Evolutionary conservation across 2,797 vertebrate genomes (phyloP), one percentile per base, ranked within the genome.

Genomic region (Chrysocyon brachyurus): DNA sequence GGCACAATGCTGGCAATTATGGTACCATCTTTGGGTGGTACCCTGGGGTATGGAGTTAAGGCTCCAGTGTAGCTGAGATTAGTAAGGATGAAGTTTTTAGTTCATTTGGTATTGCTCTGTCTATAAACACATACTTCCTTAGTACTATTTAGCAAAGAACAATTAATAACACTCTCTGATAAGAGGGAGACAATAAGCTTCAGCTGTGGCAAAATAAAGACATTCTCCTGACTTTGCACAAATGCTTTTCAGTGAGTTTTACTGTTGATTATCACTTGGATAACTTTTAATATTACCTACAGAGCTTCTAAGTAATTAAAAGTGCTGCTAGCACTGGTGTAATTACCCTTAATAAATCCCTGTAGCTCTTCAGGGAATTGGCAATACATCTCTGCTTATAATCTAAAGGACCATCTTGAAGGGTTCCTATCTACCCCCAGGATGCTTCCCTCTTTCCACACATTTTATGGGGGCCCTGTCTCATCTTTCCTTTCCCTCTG

Each of bases 171-270:
- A 21, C 33, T 86, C 10, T 72, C 59, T 8, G 28, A 0, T 33
- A 21, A 24, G 63, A 59, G 36, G 11, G 2, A n/a, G 22, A 57
- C 26, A 1, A 11, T 57, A 1, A 12, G 28, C 61, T 59, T 86
- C 33, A 83, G 24, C 46, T 95, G 26, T 63, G 81, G 73, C 59
- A 86, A 89, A 96, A 89, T 56, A 46, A 66, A 54, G 66, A 52
- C 40, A 75, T 77, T 90, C 12, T 70, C 70, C 86, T 19, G 59
- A 19, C 17, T 85, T 63, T 52, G 49, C 24, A 49, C 36, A 77
- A 54, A 79, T 9, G 49, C 40, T 87, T 90, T 95, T 79, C n/a
- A 40, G 21, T 57, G 77, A 90, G 28, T 66, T 79, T 57, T 92
- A 64, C 82, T 36, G 9, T 56, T 56, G 12, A 36, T 70, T 40